Percentiles rank a stretch among this genome's conserved stretches.
Conservation (phyloP, 1,140 invertebrate species). For the Telenomus remus region DNA sequence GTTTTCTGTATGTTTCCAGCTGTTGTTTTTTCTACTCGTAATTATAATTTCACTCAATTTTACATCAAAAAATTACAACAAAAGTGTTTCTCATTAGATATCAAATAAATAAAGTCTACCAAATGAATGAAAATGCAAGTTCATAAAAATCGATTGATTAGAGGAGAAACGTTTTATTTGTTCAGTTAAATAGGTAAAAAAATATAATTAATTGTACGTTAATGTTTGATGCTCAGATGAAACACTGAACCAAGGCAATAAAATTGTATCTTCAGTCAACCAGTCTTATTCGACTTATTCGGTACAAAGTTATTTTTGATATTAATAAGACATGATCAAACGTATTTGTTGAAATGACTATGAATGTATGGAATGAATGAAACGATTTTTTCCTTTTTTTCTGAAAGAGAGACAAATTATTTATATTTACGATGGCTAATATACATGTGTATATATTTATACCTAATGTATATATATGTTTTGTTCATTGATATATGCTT, state of each 20-base stretch:
- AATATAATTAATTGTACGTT: conserved; percentile 45
- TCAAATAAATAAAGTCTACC: too few relatives aligned
- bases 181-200: neutral
- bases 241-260: conserved; percentile 52
- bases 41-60: too few relatives aligned
- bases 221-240: conserved; percentile 51
- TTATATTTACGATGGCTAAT: conserved; percentile 26
- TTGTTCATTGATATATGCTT: conserved; percentile 50
- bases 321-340: conserved; percentile 54
- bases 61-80: too few relatives aligned
- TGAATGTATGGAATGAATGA: conserved; percentile 45
- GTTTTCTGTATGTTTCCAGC: too few relatives aligned
- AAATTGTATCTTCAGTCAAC: conserved; percentile 59
- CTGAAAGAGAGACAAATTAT: conserved; percentile 27
- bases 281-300: conserved; percentile 42
- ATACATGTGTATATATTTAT: conserved; percentile 16
- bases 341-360: conserved; percentile 40
- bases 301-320: conserved; percentile 55
- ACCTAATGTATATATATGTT: conserved; percentile 5
- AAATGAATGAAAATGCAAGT: too few relatives aligned
- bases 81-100: too few relatives aligned
- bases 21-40: too few relatives aligned
- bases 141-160: too few relatives aligned
- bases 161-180: too few relatives aligned
- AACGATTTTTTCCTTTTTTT: conserved; percentile 25